Evolutionary conservation across 2,113 vertebrate genomes (phyloP), one percentile per base, ranked within the genome.

Genomic region (Leptocoma aspasia): DNA sequence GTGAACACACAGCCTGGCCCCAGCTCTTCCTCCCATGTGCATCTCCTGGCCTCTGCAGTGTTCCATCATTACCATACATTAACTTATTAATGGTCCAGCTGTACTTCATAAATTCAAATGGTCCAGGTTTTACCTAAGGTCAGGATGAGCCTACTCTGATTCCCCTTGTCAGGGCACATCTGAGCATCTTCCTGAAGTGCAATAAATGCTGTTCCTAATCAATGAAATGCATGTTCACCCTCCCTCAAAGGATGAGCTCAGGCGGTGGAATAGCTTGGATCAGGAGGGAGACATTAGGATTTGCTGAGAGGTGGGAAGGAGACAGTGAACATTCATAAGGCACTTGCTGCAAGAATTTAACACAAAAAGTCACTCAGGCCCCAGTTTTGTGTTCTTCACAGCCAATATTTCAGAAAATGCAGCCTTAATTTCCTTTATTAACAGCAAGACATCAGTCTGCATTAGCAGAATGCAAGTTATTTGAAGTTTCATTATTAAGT

Each of bases 201-300:
- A 54, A 1, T 15, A 47, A 81, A 21, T 35, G 23, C 64, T 28
- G n/a, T 5, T 28, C 39, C 52, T 39, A 2, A 15, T 44, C 72
- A 13, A 0, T 5, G 37, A 4, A 11, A 9, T 13, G 8, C 5
- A 0, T 20, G 10, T 14, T 45, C 7, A 1, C 64, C 69, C 39
- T 70, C 9, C 37, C 24, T 66, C 16, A 3, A 19, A 70, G 56
- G 37, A 24, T 5, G 24, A 42, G 11, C 3, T 6, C 10, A 7
- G 11, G 33, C 7, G 4, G 11, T 8, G 41, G 49, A 30, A 39
- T 2, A 69, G 15, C 30, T 73, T 18, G 24, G 31, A 14, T 33
- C 9, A 24, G 42, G 15, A 39, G 37, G n/a, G 45, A 64, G 24
- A 60, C 7, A 24, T 8, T 1, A 7, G 66, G 31, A 15, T 37